These are phyloP conservation scores for Pygathrix nemaeus DNA, from an alignment of 2,113 vertebrate genomes.

Conservation along the genomic window DNA sequence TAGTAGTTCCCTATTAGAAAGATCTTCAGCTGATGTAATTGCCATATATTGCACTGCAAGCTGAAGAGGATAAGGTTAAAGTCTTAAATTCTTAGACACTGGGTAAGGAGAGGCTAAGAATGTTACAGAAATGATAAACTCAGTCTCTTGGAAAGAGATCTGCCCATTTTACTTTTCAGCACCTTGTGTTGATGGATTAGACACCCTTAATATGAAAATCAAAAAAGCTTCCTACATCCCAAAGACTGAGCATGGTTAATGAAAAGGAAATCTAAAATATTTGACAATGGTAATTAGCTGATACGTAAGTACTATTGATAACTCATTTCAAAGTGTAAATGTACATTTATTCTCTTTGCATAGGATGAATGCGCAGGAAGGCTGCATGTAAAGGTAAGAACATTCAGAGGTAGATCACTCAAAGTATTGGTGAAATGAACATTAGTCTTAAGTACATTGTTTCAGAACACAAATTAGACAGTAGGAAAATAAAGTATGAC, in stretches of 20 bases:
- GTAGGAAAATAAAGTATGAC: background rate
- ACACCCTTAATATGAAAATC: conserved; percentile 54
- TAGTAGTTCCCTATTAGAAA: conserved; percentile 71
- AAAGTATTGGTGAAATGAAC: background rate
- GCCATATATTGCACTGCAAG: conserved; percentile 79
- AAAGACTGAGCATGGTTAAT: background rate
- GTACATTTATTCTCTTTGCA: background rate
- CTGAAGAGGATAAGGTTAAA: conserved; percentile 78
- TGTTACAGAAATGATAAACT: conserved; percentile 74
- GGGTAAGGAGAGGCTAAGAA: conserved; percentile 80
- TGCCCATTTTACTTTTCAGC: conserved; percentile 72
- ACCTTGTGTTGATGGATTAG: conserved; percentile 70
- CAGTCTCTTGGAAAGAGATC: conserved; percentile 64
- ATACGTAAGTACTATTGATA: background rate
- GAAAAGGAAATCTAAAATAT: conserved; percentile 42
- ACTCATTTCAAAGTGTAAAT: background rate
- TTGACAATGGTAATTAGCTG: background rate
- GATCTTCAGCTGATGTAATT: conserved; percentile 73
- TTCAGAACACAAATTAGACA: conserved; percentile 8
- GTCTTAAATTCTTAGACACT: conserved; percentile 84
- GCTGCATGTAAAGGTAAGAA: background rate
- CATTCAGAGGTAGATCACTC: background rate
- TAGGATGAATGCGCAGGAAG: background rate
- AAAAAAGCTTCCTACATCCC: conserved; percentile 32
- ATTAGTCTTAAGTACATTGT: background rate